Evolutionary conservation across 2,888 invertebrate genomes (phyloP), one percentile per base, ranked within the genome.

Genomic region (Drosophila dives): DNA sequence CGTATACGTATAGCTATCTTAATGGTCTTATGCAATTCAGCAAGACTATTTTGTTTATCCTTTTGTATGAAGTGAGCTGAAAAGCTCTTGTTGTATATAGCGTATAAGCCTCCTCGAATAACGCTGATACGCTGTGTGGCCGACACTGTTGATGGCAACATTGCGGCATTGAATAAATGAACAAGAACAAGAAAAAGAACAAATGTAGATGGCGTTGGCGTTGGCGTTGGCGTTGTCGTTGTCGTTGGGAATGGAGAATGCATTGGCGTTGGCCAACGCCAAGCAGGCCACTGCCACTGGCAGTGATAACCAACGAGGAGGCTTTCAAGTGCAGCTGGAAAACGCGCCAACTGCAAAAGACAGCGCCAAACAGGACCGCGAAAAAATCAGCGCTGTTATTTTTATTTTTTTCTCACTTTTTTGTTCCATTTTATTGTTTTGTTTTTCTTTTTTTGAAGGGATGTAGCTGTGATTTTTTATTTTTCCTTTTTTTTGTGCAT

Each of bases 121-220:
- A 75, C 75, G 85, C 90, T 80, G 77, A 85, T 89, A 75, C 81
- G 83, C 88, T 77, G 77, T 83, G 88, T 87, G 88, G 73, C 81
- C 81, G 64, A 61, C 68, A 66, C 62, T 78, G 81, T 81, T 79
- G 77, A 79, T 66, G 81, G 66, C 74, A 58, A 51, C 65, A 77
- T 62, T 40, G 73, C 75, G 56, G 86, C 90, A 83, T 83, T 85
- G 90, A 85, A 89, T 87, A 85, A 89, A 86, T 89, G 90, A 87
- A 85, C 20, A 63, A 61, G 55, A 62, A 20, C 7, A 45, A 60
- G 42, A 36, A 67, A 48, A 66, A 66, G 71, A 76, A 70, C 34
- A 72, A 77, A 77, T 80, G 81, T 73, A 61, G 72, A 67, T 75
- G 79, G 70, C 70, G 70, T 61, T 81, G 80, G 73, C 51, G 67